These are phyloP conservation scores for Sciurus carolinensis DNA, from an alignment of 2,797 vertebrate species.

Conservation along the genomic window DNA sequence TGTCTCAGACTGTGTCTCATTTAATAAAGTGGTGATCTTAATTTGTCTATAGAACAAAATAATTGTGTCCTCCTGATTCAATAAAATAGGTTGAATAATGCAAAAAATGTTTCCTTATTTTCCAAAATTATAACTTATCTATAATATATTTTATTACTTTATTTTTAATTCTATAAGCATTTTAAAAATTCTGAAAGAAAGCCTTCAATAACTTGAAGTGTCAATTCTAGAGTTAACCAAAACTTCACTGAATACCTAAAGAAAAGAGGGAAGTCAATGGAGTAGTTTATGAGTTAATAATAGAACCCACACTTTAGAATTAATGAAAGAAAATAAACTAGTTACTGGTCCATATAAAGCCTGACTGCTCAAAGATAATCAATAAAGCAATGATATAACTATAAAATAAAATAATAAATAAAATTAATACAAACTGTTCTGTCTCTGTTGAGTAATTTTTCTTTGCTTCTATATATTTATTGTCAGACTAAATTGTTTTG, in stretches of 20 bases:
- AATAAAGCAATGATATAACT: background rate
- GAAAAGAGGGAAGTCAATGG: background rate
- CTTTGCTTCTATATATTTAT: background rate
- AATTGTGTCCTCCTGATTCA: background rate
- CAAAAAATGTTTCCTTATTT: conserved; percentile 33
- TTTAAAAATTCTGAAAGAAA: background rate
- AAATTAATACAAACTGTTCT: background rate
- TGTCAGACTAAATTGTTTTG: conserved; percentile 40
- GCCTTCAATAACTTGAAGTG: background rate
- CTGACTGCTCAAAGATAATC: conserved; percentile 34
- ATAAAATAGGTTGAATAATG: background rate
- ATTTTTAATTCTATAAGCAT: background rate
- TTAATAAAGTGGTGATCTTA: conserved; percentile 5
- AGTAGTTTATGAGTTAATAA: conserved; percentile 52
- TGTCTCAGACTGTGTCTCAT: background rate
- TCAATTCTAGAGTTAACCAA: conserved; percentile 40
- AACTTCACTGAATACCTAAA: background rate
- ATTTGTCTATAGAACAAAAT: background rate
- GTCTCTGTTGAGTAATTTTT: background rate
- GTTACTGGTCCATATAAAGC: conserved; percentile 25
- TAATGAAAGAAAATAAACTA: conserved; percentile 50
- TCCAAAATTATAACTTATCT: conserved; percentile 29
- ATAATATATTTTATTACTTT: background rate
- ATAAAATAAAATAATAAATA: conserved; percentile 14
- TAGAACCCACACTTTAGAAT: background rate